Evolutionary conservation across 2,113 vertebrate species (phyloP).

Genomic region (Brevimyrus niger): DNA sequence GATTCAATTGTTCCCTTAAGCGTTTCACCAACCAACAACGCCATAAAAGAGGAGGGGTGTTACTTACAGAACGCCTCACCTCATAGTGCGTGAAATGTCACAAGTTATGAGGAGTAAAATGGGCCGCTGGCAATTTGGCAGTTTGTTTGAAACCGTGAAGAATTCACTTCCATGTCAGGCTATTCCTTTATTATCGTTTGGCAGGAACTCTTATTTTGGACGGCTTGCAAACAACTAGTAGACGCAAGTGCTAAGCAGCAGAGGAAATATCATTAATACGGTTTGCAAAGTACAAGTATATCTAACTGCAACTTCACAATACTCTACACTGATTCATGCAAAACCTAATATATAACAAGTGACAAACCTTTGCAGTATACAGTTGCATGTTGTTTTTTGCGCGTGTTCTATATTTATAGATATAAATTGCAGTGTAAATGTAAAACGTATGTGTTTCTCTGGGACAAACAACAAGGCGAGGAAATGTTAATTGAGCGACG

Average conservation of each 20-base stretch:
- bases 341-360: background rate
- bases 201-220: background rate
- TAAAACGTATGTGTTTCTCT: background rate
- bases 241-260: background rate
- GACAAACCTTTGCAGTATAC: background rate
- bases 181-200: constrained; percentile 3
- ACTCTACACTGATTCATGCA: background rate
- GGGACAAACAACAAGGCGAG: background rate
- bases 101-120: constrained; percentile 51
- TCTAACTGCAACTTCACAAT: background rate
- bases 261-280: background rate
- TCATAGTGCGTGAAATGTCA: constrained; percentile 42
- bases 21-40: constrained; percentile 31
- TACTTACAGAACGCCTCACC: constrained; percentile 34
- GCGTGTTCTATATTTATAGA: background rate
- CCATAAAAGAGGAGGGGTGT: constrained; percentile 35
- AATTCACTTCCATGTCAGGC: constrained; percentile 32
- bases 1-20: constrained; percentile 42
- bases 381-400: background rate
- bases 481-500: background rate
- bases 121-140: constrained; percentile 31
- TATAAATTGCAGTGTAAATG: background rate
- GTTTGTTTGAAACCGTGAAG: constrained; percentile 29
- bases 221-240: background rate
- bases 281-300: background rate